These are phyloP conservation scores for Pelodytes ibericus DNA, from an alignment of 2,797 vertebrate species.

Conservation along the genomic window DNA sequence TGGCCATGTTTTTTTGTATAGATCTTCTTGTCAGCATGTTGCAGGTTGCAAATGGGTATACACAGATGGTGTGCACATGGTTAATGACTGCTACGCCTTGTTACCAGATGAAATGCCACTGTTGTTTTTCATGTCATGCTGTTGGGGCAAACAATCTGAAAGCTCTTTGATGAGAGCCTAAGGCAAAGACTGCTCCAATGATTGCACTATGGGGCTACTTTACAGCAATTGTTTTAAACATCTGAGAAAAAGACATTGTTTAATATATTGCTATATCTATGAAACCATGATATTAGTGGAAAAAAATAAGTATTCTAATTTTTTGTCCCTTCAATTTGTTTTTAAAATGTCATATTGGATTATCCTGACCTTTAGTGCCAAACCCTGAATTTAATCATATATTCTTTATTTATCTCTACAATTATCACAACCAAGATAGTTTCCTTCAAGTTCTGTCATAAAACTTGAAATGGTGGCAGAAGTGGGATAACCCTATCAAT, in stretches of 20 bases:
- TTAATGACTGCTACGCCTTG: conserved; percentile 28
- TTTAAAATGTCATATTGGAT: too few relatives aligned
- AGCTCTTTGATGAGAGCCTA: conserved; percentile 16
- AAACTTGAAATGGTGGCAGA: too few relatives aligned
- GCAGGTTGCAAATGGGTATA: conserved; percentile 21
- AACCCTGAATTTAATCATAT: too few relatives aligned
- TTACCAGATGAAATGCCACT: conserved; percentile 37
- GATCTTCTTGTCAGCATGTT: conserved; percentile 25
- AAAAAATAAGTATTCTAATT: not conserved
- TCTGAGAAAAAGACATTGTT: not conserved
- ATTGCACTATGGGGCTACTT: conserved; percentile 29
- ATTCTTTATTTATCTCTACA: too few relatives aligned
- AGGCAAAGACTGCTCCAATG: conserved; percentile 30
- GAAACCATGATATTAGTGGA: not conserved
- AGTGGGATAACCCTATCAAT: too few relatives aligned
- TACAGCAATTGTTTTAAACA: conserved; percentile 10
- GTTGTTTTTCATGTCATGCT: conserved; percentile 42
- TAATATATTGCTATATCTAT: too few relatives aligned
- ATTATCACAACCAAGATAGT: too few relatives aligned
- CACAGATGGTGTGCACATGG: conserved; percentile 42
- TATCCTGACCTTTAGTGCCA: too few relatives aligned
- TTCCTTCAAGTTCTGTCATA: too few relatives aligned
- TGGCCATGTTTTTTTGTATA: conserved; percentile 26
- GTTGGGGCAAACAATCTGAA: conserved; percentile 15
- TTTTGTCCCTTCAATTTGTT: not conserved